Base-by-base conservation (phyloP, 2,888 invertebrate species). In the Lycia hirtaria region DNA sequence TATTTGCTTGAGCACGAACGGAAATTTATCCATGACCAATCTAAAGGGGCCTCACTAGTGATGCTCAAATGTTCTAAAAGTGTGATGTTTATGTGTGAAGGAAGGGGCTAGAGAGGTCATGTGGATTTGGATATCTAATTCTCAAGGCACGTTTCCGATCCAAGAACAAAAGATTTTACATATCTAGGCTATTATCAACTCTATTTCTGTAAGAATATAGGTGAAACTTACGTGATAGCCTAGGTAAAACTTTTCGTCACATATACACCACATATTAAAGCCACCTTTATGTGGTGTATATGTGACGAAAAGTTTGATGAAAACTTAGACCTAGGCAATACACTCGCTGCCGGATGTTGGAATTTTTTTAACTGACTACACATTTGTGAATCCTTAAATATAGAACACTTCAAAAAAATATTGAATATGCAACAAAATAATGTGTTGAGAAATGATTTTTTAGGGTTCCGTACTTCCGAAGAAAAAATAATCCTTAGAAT, bases 1-100 rank as follows among this genome's bases (percentile, higher is more conserved):
- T 83, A 86, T 87, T 86, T 86, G 77, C 82, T 80, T 85, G 85
- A 87, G 81, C 76, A 82, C 78, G 73, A 71, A 76, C 72, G 67
- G 63, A 74, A 77, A 75, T 62, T 66, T 69, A 72, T 68, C 61
- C 57, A 49, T 45, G 65, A 60, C 85, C 85, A 83, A 56, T 64
- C 15, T 60, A 64, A 56, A 28, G 59, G 69, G 83, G 79, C 55
- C 81, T 65, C 64, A 53, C 37, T 57, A 56, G 62, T 58, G 49
- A 52, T 19, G 66, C 60, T 44, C 50, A 64, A 64, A 57, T 61
- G 58, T 60, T 63, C 57, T 55, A 15, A 56, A 72, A 68, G 59
- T 68, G 62, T 70, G 62, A 45, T 49, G 44, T 57, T 67, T 69
- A 68, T 64, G 56, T 64, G 56, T 63, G 62, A 60, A 59, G 54